Percentiles rank a stretch among this genome's conserved stretches.
These are phyloP conservation scores for Prionailurus bengalensis DNA, from an alignment of 2,113 vertebrate genomes.

Conservation along the genomic window DNA sequence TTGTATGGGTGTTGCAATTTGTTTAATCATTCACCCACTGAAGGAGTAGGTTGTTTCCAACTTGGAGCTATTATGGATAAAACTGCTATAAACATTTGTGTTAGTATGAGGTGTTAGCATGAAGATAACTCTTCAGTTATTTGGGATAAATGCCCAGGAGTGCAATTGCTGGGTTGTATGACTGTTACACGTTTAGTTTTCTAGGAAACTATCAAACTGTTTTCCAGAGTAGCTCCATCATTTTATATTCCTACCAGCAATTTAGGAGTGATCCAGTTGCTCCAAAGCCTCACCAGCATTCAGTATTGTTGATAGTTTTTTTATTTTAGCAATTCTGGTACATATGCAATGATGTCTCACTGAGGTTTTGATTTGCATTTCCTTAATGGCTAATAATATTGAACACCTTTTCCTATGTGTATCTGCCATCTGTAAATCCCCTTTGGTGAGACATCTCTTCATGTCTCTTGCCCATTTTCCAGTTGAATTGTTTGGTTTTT, in stretches of 20 bases:
- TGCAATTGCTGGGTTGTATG: not conserved
- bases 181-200: not conserved
- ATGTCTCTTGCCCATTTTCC: not conserved
- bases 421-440: not conserved
- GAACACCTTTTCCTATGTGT: not conserved
- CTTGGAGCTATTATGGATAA: not conserved
- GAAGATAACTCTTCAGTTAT: not conserved
- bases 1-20: not conserved
- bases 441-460: not conserved
- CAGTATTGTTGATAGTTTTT: not conserved
- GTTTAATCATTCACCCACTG: not conserved
- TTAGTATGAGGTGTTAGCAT: not conserved
- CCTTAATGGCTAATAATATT: conserved; percentile 24
- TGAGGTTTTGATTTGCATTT: not conserved
- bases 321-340: conserved; percentile 30
- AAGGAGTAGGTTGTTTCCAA: not conserved
- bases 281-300: not conserved
- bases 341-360: not conserved
- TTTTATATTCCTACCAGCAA: not conserved
- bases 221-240: not conserved
- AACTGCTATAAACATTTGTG: not conserved
- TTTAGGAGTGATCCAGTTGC: not conserved
- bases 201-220: not conserved
- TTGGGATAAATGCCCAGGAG: not conserved
- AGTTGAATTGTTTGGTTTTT: not conserved